These are phyloP conservation scores for Rosalia funebris DNA, from an alignment of 2,888 invertebrate genomes.

Conservation along the genomic window DNA sequence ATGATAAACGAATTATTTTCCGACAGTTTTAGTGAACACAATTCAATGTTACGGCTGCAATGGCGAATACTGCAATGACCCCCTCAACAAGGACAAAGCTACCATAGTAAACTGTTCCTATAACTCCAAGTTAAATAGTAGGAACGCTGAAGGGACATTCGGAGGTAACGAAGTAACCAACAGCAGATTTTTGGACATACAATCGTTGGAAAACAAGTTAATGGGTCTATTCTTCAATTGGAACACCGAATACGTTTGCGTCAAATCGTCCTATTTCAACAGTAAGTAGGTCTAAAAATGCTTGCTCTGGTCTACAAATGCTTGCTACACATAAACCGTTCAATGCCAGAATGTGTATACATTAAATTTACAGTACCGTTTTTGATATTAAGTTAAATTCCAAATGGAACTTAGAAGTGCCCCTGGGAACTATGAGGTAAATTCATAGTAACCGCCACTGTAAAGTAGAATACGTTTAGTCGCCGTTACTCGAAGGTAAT, in stretches of 20 bases:
- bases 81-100: constrained; percentile 27
- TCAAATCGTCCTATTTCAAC: constrained; percentile 22
- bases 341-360: no score
- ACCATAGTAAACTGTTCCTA: constrained; percentile 19
- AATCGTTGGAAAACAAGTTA: constrained; percentile 7
- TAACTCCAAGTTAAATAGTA: neutral
- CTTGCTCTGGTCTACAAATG: no score
- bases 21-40: no score
- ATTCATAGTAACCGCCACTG: no score
- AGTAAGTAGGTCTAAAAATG: constrained; percentile 29
- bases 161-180: neutral
- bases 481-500: no score
- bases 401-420: no score
- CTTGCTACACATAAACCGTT: no score
- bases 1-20: no score
- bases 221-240: neutral
- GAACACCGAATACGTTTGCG: constrained; percentile 30
- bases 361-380: no score
- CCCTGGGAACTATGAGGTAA: no score
- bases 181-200: constrained; percentile 1
- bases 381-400: no score
- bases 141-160: neutral
- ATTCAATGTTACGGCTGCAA: constrained; percentile 29
- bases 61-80: constrained; percentile 31
- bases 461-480: no score